phyloP scores from a whole-genome alignment of 2,113 vertebrate genomes.

The Haliaeetus leucogaster region DNA sequence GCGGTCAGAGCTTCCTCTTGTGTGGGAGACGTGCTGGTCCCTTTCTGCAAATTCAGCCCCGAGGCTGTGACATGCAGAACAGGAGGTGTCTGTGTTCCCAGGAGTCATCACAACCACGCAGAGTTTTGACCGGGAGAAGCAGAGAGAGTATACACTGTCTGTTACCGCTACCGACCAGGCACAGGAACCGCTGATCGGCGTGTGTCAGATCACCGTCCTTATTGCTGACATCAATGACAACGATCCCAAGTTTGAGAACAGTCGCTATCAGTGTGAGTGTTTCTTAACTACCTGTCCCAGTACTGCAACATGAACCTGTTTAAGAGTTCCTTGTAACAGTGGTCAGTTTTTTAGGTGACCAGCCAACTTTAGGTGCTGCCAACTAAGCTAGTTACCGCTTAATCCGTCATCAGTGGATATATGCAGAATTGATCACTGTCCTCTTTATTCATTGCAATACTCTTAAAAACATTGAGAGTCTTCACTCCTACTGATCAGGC shows the following conservation, averaged over 20 bases:
- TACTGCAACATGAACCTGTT: accelerated
- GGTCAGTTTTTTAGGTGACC: background rate
- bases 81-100: slow-evolving; percentile 44
- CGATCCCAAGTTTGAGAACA: slow-evolving; percentile 87
- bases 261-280: slow-evolving; percentile 83
- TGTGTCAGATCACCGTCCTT: slow-evolving; percentile 82
- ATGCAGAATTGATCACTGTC: background rate
- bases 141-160: slow-evolving; percentile 78
- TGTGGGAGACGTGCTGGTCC: background rate
- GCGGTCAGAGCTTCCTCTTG: background rate
- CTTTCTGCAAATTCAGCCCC: background rate
- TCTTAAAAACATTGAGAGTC: background rate
- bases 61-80: background rate
- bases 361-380: background rate
- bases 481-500: background rate
- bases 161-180: slow-evolving; percentile 86
- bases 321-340: background rate
- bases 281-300: background rate
- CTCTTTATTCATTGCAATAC: background rate
- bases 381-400: background rate
- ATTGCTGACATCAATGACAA: slow-evolving; percentile 88
- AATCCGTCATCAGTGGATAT: background rate
- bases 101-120: slow-evolving; percentile 79
- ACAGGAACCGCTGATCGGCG: slow-evolving; percentile 81
- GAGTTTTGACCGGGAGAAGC: slow-evolving; percentile 86